Base-by-base conservation (phyloP, 2,888 invertebrate species). In the Pimpla rufipes region DNA sequence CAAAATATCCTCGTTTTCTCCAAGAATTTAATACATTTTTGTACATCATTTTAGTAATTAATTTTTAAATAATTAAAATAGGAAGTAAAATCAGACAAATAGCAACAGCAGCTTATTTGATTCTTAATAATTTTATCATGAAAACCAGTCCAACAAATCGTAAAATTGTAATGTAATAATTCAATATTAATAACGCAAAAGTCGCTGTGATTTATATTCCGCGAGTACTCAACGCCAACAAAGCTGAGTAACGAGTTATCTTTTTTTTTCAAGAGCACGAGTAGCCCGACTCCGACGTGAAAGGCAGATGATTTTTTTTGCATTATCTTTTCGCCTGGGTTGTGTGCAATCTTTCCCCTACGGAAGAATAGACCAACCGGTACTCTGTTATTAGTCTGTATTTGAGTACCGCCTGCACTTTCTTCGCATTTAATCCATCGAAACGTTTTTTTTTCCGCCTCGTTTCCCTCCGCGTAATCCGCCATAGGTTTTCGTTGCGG, bases 401-500 rank as follows among this genome's bases (percentile, higher is more conserved):
- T 50, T 50, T 21, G 76, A 75, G 4, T 40, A 10, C 29, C 5
- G 18, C 7, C 11, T 21, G 57, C 2, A 11, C 45, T 62, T 64
- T 67, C 40, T 29, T 67, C 21, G 13, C 55, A 23, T 55, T n/a
- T 23, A 23, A 23, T 45, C n/a, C 3, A 35, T 29, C 13, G n/a
- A n/a, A n/a, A n/a, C 66, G n/a, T 68, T 52, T 40, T 45, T 40
- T 16, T 1, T 21, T 16, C 64, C 40, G 16, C 52, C n/a, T 7
- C n/a, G 37, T 23, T 50, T 13, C 29, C 11, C n/a, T 8, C 40
- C 13, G 16, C 18, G 6, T 21, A 40, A 37, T 57, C 50, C 1
- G 40, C 50, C 11, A 7, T 10, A 45, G n/a, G 3, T 21, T 42
- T 70, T 76, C 37, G 68, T 70, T 42, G 70, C 35, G 10, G 18